Conservation (phyloP, 2,888 invertebrate genomes). For the Uloborus plumipes region DNA sequence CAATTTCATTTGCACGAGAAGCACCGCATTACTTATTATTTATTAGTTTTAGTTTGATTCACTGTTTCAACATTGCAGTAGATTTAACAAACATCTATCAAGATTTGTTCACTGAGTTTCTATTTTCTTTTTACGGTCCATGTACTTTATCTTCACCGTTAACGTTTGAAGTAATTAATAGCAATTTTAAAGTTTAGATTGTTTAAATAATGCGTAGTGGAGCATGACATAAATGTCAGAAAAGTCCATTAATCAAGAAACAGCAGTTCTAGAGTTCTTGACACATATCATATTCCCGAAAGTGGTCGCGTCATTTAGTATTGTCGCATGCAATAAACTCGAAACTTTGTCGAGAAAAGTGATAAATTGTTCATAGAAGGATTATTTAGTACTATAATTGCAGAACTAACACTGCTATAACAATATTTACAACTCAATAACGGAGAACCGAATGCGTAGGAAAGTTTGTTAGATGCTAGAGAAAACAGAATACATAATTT, state of each 20-base stretch:
- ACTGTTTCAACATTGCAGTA: too few relatives aligned
- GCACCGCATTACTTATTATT: too few relatives aligned
- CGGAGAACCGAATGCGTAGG: neutral
- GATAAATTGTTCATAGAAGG: slow-evolving; percentile 45
- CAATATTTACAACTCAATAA: neutral
- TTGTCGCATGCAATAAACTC: slow-evolving; percentile 37
- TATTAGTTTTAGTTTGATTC: too few relatives aligned
- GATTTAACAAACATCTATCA: too few relatives aligned
- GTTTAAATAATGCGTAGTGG: too few relatives aligned
- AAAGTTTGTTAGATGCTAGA: neutral
- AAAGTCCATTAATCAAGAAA: slow-evolving; percentile 42
- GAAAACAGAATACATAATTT: neutral
- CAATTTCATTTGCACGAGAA: too few relatives aligned
- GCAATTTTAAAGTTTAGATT: too few relatives aligned
- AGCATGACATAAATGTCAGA: slow-evolving; percentile 20
- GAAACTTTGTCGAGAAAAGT: slow-evolving; percentile 1
- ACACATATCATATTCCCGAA: slow-evolving; percentile 24
- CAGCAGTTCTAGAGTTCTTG: slow-evolving; percentile 18
- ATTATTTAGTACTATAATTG: slow-evolving; percentile 45
- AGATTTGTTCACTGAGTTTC: too few relatives aligned
- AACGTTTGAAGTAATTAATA: too few relatives aligned
- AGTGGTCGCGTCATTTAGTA: slow-evolving; percentile 16
- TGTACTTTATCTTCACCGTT: too few relatives aligned
- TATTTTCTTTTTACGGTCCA: too few relatives aligned
- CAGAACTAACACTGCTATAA: slow-evolving; percentile 25